A percentile compares a stretch with the other conserved stretches of the same genome.
Evolutionary conservation across 2,113 vertebrate genomes (phyloP).

Genomic region (Cyprinodon tularosa): DNA sequence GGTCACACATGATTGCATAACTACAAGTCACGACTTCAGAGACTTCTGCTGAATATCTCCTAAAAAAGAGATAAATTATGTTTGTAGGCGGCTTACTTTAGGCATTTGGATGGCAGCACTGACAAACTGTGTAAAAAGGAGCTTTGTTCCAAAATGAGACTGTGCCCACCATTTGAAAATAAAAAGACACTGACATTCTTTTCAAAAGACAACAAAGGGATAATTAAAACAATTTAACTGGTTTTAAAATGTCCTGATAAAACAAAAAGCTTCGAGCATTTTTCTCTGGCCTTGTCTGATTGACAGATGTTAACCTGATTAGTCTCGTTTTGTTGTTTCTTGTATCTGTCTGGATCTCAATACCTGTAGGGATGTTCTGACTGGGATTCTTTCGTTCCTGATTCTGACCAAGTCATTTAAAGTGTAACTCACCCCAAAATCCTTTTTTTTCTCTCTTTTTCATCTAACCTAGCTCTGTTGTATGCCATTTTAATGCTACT

Average conservation of each 20-base stretch:
- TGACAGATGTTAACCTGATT: not conserved
- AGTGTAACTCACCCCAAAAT: too few relatives aligned
- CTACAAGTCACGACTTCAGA: slow-evolving; percentile 7
- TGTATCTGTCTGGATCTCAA: slow-evolving; percentile 11
- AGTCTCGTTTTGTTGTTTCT: not conserved
- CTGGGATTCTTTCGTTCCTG: too few relatives aligned
- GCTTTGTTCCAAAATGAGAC: slow-evolving; percentile 39
- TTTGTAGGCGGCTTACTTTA: slow-evolving; percentile 29
- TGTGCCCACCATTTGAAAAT: slow-evolving; percentile 40
- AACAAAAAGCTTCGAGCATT: not conserved
- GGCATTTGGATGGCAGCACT: slow-evolving; percentile 24
- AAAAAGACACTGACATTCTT: slow-evolving; percentile 30
- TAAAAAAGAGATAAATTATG: slow-evolving; percentile 10
- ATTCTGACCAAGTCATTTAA: too few relatives aligned
- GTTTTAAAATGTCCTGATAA: slow-evolving; percentile 4
- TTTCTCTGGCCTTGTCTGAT: not conserved
- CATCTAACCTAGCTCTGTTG: too few relatives aligned
- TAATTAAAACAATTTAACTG: not conserved
- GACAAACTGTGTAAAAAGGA: slow-evolving; percentile 37
- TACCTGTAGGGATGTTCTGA: not conserved
- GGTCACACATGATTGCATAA: not conserved
- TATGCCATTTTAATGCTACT: too few relatives aligned
- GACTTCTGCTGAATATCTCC: slow-evolving; percentile 10
- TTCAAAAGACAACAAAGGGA: slow-evolving; percentile 12
- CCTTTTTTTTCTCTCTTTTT: too few relatives aligned